phyloP scores from a whole-genome alignment of 2,113 vertebrate genomes.

The Podilymbus podiceps region DNA sequence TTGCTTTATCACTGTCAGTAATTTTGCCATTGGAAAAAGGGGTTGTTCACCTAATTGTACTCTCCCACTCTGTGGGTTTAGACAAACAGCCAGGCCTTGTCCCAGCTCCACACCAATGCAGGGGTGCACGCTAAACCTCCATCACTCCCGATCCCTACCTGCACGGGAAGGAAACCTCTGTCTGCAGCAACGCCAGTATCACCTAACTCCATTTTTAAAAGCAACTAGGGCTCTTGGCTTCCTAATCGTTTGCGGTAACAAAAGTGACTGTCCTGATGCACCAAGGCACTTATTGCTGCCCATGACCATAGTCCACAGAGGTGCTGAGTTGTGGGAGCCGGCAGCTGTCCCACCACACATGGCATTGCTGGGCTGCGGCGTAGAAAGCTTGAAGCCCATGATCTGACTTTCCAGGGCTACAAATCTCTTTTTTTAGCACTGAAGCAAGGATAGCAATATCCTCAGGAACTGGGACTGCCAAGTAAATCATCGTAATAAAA shows the following conservation, averaged over 20 bases:
- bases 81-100: not conserved
- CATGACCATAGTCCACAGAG: fast-evolving
- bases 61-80: not conserved
- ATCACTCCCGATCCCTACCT: not conserved
- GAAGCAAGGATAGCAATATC: not conserved
- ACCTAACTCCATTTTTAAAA: not conserved
- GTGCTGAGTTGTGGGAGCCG: not conserved
- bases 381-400: not conserved
- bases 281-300: not conserved
- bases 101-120: not conserved
- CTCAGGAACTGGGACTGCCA: not conserved
- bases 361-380: not conserved
- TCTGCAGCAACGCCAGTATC: not conserved
- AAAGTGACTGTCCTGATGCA: not conserved
- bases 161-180: not conserved
- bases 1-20: not conserved
- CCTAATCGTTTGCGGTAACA: not conserved
- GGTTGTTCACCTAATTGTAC: not conserved
- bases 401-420: not conserved
- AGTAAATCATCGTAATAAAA: not conserved
- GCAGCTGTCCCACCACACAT: fast-evolving
- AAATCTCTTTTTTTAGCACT: not conserved
- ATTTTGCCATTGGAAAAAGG: not conserved
- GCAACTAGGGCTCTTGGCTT: not conserved
- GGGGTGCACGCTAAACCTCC: not conserved